Base-by-base conservation (phyloP, 2,888 invertebrate genomes). In the Sphinx pinastri region DNA sequence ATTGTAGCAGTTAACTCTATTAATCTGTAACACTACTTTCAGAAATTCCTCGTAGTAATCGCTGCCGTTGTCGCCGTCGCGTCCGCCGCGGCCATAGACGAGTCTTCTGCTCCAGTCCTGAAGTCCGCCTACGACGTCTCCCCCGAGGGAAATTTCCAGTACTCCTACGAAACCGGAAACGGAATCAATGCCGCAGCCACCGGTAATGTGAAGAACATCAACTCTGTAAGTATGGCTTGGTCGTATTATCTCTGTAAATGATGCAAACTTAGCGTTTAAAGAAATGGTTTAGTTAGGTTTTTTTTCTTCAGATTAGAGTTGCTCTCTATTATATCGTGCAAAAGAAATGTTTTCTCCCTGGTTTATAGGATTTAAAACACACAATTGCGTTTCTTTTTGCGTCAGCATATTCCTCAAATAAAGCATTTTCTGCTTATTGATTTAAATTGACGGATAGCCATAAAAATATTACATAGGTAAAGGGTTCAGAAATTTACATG, bases 1-100 rank as follows among this genome's bases (percentile, higher is more conserved):
- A 38, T 38, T 2, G 38, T 2, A 38, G 6, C 38, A 38, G 38
- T 38, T 38, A 4, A 38, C 38, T 38, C 2, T 38, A 38, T 38
- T 38, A 38, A 38, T 38, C 38, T 38, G 38, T 16, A 14, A 19
- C 49, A n/a, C 38, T 67, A 38, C 6, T 69, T 72, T 6, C 45
- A 74, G 74, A 71, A 73, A 70, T 69, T 70, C 73, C 16, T 74
- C n/a, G 47, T 74, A 5, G 66, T 73, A 1, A 49, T 74, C n/a
- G n/a, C n/a, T 38, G 38, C 38, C 11, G 58, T 73, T 14, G 74
- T 74, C 8, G 71, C 67, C 12, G n/a, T 74, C 69, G 73, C 73
- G 12, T 72, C 69, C n/a, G 72, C 69, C 16, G 71, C 60, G 10
- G 74, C 70, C 19, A 19, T 0, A 2, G 25, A 25, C 12, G 57